Evolutionary conservation across 2,797 vertebrate species (phyloP), one percentile per base, ranked within the genome.

Genomic region (Carcharodon carcharias): DNA sequence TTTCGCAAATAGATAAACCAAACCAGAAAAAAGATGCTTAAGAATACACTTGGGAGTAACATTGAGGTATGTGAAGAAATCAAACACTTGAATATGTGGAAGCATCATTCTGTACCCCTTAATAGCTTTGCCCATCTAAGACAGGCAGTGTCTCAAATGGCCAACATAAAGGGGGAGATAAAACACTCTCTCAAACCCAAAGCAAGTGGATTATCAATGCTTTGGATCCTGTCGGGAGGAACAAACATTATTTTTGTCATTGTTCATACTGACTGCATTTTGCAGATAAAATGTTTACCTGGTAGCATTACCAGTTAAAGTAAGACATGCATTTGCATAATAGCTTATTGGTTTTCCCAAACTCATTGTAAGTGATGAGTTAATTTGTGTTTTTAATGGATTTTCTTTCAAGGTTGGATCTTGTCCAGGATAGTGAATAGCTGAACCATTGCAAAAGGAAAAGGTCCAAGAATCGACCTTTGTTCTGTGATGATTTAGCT

Each of bases 161-260:
- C 96, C 77, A 96, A 97, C 96, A 97, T 96, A 96, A 58, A 96
- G 92, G 97, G 97, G 97, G 96, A 89, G 97, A 69, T 97, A 23
- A 1, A 96, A 96, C 45, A 96, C 96, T 97, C 96, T 96, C 97
- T 96, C 94, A 96, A 97, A 97, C 97, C 96, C 96, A 96, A 97
- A 96, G 97, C 93, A 96, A 63, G 96, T 96, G 96, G 82, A 65
- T 69, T 87, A 54, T 96, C 97, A 96, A 96, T 96, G 96, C 96
- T 97, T 97, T 93, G 91, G 94, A 95, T 73, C 67, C 67, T 95
- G 94, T 93, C n/a, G 61, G n/a, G 35, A 93, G 58, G n/a, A 23
- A 65, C 61, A 93, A 73, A 31, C 7, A 14, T n/a, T 93, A 2
- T 54, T 40, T 40, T 45, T 5, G 9, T 67, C 31, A 0, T 40